These are phyloP conservation scores for Peromyscus nudipes DNA, from an alignment of 2,797 vertebrate genomes.

Conservation along the genomic window DNA sequence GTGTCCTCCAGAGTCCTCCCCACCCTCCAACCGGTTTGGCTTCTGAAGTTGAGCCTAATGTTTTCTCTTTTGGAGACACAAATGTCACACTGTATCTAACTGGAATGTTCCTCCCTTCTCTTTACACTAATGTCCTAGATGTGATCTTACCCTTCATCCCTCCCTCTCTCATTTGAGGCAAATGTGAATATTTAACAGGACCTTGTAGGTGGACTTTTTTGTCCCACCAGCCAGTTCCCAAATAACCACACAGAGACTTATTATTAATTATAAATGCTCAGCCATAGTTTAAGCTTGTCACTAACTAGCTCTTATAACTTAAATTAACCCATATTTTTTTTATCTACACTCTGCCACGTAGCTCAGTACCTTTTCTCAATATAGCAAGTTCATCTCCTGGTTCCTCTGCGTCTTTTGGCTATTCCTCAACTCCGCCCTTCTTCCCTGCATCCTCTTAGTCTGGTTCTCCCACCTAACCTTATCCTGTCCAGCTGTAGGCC, in stretches of 20 bases:
- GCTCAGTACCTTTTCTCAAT: neutral
- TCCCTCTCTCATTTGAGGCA: neutral
- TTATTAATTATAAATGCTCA: neutral
- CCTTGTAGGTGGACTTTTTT: neutral
- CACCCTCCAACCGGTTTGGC: slow-evolving; percentile 23
- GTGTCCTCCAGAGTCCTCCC: neutral
- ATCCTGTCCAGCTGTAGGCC: neutral
- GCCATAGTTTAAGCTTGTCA: neutral
- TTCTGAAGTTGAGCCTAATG: slow-evolving; percentile 51
- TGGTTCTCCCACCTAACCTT: neutral
- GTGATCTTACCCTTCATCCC: neutral
- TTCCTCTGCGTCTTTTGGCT: neutral
- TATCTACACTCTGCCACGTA: neutral
- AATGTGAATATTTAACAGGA: slow-evolving; percentile 37
- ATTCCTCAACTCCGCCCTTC: neutral
- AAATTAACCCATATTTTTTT: neutral
- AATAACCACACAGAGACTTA: neutral
- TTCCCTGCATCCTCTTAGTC: neutral
- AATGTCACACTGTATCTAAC: neutral
- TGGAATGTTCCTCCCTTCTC: slow-evolving; percentile 16
- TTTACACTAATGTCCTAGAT: neutral
- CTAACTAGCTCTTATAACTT: neutral
- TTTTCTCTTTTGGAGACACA: slow-evolving; percentile 27
- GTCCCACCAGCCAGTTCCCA: neutral
- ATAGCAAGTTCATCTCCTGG: neutral